Evolutionary conservation across 2,797 vertebrate genomes (phyloP), one percentile per base, ranked within the genome.

Genomic region (Ispidina lecontei): DNA sequence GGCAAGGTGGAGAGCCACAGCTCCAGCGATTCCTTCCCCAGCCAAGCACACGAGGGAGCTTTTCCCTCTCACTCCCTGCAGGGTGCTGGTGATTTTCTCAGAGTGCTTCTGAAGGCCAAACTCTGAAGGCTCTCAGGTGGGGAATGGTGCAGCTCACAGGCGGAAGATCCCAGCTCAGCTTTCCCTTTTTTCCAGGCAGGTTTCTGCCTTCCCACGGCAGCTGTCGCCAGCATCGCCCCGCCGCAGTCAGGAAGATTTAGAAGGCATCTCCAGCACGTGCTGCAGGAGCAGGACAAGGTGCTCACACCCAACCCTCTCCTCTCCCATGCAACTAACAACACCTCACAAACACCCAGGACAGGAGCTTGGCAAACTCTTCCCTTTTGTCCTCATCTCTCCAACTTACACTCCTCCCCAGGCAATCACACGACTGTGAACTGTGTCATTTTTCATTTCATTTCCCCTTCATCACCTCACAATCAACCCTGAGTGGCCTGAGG

Each of bases 211-310:
- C 26, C 52, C 23, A 17, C 8, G 20, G 22, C 10, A 25, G 4
- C 17, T 13, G 4, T 21, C 12, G 56, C 82, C 15, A 56, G 59
- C 62, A 28, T 18, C 4, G 1, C 59, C 84, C 70, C 18, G 72
- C 60, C 43, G 52, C 55, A 10, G 31, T 18, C 7, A 1, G 26
- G 0, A 37, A 8, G 29, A 2, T 46, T 37, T 65, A 3, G 3
- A 37, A 6, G 1, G 3, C 6, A 0, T 26, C 37, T 4, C 3
- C 60, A 80, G 49, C 4, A 7, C 8, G 39, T 6, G 41, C 60
- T 20, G 23, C 41, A 12, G 1, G 41, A 56, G 46, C 44, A 4
- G 8, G 60, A 16, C 23, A 0, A 21, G 35, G 51, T 1, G 2
- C 2, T 25, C 11, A 17, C 17, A 20, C 46, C 29, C 41, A 18